These are phyloP conservation scores for Enteromius anoplus DNA, from an alignment of 2,797 vertebrate genomes.

Conservation along the genomic window DNA sequence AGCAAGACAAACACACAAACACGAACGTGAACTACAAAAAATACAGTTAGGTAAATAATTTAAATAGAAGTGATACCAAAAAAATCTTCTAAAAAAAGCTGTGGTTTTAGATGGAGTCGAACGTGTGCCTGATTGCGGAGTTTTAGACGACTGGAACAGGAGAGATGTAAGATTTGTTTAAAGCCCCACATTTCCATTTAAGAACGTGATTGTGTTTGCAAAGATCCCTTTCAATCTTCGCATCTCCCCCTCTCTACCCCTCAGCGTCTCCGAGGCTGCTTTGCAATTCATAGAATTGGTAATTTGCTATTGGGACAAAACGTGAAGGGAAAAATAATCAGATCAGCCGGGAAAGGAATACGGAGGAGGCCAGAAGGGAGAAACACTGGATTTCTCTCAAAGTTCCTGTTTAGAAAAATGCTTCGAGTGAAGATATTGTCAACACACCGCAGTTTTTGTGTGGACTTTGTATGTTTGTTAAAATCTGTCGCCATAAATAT, in stretches of 20 bases:
- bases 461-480: constrained; percentile 50
- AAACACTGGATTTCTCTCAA: constrained; percentile 74
- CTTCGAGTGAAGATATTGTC: constrained; percentile 68
- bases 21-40: constrained; percentile 69
- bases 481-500: constrained; percentile 31
- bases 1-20: constrained; percentile 75
- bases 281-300: constrained; percentile 94
- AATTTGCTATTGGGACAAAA: constrained; percentile 94
- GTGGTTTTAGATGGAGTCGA: constrained; percentile 77
- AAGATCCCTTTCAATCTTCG: constrained; percentile 89
- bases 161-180: constrained; percentile 91
- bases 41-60: constrained; percentile 80
- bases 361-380: constrained; percentile 74
- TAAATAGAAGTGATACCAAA: constrained; percentile 76
- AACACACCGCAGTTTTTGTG: constrained; percentile 53
- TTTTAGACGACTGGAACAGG: constrained; percentile 86
- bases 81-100: constrained; percentile 71
- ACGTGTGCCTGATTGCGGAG: constrained; percentile 84
- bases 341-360: constrained; percentile 83
- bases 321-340: constrained; percentile 93
- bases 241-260: constrained; percentile 80
- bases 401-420: constrained; percentile 75
- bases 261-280: constrained; percentile 88
- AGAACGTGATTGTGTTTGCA: constrained; percentile 92
- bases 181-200: constrained; percentile 90